Evolutionary conservation across 2,797 vertebrate genomes (phyloP), one percentile per base, ranked within the genome.

Genomic region (Megaceryle alcyon): DNA sequence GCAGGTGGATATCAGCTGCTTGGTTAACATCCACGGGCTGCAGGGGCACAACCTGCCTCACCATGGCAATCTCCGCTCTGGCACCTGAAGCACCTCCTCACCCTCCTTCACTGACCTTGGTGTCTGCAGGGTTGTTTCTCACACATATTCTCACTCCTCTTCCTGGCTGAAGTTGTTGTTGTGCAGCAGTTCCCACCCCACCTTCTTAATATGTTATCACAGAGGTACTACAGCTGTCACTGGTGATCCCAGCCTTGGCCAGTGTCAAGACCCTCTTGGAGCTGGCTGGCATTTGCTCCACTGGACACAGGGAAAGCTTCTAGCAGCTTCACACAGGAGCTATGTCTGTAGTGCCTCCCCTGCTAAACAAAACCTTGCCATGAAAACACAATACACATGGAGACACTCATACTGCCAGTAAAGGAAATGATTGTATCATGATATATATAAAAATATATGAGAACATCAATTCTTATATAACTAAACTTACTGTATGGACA

Each of bases 271-370:
- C 29, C 10, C 4, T 25, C 59, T n/a, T 56, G 29, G 29, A 76
- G 49, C 4, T 2, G 3, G 18, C 31, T 65, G 43, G 17, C 6
- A 7, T 6, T 33, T 22, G 9, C 17, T 33, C 16, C 43, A 0
- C 3, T 2, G 8, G 19, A 31, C 18, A 21, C 0, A 10, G 31
- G 14, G n/a, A 60, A 78, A 64, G 35, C 13, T 92, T 88, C 61
- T 28, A 28, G 60, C 5, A 73, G 39, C 66, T 73, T 82, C 61
- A 69, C 14, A 35, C 4, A 56, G 82, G 69, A 92, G 13, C 10
- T 25, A 51, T 22, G 8, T 33, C 54, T 59, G 41, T 41, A 15
- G 41, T 41, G 41, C 28, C 9, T 41, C 17, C 6, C 29, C 12
- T 13, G 21, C 11, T 39, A 73, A 73, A 28, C 60, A 33, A 71